Evolutionary conservation across 1,140 invertebrate species (phyloP), one percentile per base, ranked within the genome.

Genomic region (Orchesella cincta): DNA sequence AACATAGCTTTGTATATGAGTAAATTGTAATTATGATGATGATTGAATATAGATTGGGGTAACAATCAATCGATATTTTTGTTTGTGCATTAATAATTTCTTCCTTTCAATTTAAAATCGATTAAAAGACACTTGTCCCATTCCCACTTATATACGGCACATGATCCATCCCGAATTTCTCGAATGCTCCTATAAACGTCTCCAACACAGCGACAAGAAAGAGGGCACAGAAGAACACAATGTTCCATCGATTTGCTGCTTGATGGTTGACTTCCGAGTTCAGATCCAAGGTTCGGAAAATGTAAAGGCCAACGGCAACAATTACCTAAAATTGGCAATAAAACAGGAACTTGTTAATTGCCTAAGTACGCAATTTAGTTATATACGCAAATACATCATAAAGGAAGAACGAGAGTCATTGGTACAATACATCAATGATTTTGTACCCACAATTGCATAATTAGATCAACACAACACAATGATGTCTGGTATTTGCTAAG

Each of bases 81-180:
- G 39, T 46, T 12, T 46, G 20, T 46, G 20, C 8, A 46, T 46
- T 20, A 46, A 20, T 46, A 20, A 46, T 46, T 46, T 12, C 8
- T 46, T 46, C 20, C 39, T 46, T 8, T 46, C 20, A 46, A 46
- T 46, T n/a, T n/a, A n/a, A n/a, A n/a, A n/a, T n/a, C n/a, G n/a
- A n/a, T n/a, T n/a, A n/a, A n/a, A n/a, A n/a, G n/a, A n/a, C n/a
- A n/a, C n/a, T n/a, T n/a, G n/a, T n/a, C n/a, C n/a, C n/a, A n/a
- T n/a, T n/a, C n/a, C n/a, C n/a, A n/a, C n/a, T n/a, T n/a, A n/a
- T n/a, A n/a, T n/a, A n/a, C n/a, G 54, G 76, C 0, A 34, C 35
- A 29, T 77, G 76, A 1, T 77, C 76, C 28, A 77, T 52, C n/a
- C 76, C 76, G 51, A 77, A 77, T 54, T 77, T 77, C 46, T 77